Conservation (phyloP, 2,797 vertebrate species). For the Falco berigora region DNA sequence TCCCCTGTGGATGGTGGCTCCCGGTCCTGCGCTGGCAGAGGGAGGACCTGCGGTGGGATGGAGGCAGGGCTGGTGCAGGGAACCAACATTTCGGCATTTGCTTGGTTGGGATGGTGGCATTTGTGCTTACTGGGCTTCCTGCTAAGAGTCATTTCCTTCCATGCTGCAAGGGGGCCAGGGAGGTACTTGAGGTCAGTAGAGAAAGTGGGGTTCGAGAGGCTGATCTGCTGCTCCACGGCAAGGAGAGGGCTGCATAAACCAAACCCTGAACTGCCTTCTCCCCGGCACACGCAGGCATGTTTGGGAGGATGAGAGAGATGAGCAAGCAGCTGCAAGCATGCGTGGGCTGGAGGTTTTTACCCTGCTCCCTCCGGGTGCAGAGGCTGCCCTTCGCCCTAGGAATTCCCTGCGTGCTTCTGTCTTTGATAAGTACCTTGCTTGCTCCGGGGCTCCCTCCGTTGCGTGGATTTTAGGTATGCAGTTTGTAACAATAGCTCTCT, state of each 20-base stretch:
- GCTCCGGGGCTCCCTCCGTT: not conserved
- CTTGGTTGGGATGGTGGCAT: not conserved
- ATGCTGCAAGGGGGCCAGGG: not conserved
- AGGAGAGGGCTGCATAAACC: not conserved
- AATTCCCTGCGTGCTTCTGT: not conserved
- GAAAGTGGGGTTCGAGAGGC: not conserved
- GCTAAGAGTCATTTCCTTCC: not conserved
- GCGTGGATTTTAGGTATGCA: not conserved
- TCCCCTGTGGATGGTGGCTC: accelerated
- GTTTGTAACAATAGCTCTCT: not conserved
- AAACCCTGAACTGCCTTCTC: not conserved
- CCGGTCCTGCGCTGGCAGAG: accelerated
- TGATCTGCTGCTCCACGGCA: not conserved
- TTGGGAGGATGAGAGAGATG: not conserved
- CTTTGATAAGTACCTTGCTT: not conserved
- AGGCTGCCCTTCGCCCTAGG: not conserved
- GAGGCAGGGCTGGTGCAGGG: not conserved
- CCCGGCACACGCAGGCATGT: not conserved
- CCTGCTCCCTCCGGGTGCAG: not conserved
- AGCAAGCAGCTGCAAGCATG: slow-evolving; percentile 18
- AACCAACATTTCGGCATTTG: accelerated
- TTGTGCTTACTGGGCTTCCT: not conserved
- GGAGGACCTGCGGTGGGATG: not conserved
- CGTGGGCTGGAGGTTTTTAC: slow-evolving; percentile 17
- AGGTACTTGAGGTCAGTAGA: not conserved